Percentiles rank a stretch among this genome's conserved stretches.
phyloP scores from a whole-genome alignment of 2,888 invertebrate species.

The Andrena haemorrhoa region DNA sequence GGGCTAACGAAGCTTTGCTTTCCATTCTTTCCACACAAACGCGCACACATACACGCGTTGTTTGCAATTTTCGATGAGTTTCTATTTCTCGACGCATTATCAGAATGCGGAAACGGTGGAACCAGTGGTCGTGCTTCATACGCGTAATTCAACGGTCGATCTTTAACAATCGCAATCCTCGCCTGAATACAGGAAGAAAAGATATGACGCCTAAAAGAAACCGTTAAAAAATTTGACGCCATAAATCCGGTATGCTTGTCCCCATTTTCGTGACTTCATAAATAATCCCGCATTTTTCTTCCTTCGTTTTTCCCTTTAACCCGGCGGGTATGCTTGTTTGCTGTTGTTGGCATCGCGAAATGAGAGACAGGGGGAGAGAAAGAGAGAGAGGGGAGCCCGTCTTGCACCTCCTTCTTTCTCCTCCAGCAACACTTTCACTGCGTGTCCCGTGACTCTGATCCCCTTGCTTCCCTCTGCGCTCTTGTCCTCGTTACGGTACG shows the following conservation, averaged over 20 bases:
- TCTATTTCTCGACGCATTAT: conserved; percentile 24
- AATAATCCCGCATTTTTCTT: background rate
- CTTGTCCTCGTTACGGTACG: conserved; percentile 58
- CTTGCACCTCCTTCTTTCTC: conserved; percentile 62
- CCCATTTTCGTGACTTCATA: too few relatives aligned
- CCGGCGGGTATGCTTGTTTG: conserved; percentile 16
- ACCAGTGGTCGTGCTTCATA: background rate
- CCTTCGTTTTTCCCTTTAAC: conserved; percentile 11
- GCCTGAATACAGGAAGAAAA: background rate
- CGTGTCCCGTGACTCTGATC: conserved; percentile 76
- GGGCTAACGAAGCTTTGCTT: conserved; percentile 6
- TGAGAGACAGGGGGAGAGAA: background rate
- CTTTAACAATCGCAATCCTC: background rate
- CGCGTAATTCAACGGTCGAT: background rate
- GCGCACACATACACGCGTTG: conserved; percentile 2
- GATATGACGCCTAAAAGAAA: background rate
- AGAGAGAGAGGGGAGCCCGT: conserved; percentile 62
- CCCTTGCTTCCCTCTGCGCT: conserved; percentile 53
- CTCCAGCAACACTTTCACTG: conserved; percentile 78
- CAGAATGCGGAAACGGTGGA: conserved; percentile 43
- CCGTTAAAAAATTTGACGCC: too few relatives aligned
- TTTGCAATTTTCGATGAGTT: conserved; percentile 21
- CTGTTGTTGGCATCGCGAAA: conserved; percentile 28
- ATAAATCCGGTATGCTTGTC: too few relatives aligned
- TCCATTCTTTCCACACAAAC: background rate